Evolutionary conservation across 2,888 invertebrate species (phyloP), one percentile per base, ranked within the genome.

Genomic region (Cerceris ruficornis): DNA sequence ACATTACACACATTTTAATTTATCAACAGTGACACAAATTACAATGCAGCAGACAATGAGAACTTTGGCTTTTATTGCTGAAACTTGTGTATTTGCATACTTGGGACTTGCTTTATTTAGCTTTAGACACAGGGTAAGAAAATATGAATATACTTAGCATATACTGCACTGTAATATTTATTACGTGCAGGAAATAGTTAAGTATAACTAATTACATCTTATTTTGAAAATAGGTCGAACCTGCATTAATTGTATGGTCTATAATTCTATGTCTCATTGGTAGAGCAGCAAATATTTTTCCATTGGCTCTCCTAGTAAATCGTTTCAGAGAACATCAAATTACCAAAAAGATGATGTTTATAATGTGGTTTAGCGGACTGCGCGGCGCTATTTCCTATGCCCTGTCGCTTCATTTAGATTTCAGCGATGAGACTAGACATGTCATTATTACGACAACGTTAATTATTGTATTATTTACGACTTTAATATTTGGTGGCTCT

Each of bases 11-110:
- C 99, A 99, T 94, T 98, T 98, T 90, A 99, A 99, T 93, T 93
- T 99, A 57, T 99, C 99, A 0, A 99, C 99, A 0, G 97, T 99
- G 17, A 99, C 99, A 0, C 99, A 99, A 93, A 98, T 99, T 66
- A 99, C 99, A 5, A 99, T 99, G 97, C 99, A 99, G 92, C 99
- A 99, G 93, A 99, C 99, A 0, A 98, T 99, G 95, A 94, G 98
- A 89, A 99, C 99, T 0, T 93, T 99, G 75, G 97, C 99, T 2
- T 99, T 99, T 90, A 98, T 99, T 82, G 99, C 97, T 85, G 99
- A 99, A 93, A 99, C 99, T 0, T 98, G 98, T 92, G 99, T 99
- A 0, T 99, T 99, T 94, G 99, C 99, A 6, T 99, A 99, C 91
- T 94, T 99, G 73, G 99, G 98, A 68, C 93, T 98, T 87, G 98